Evolutionary conservation across 2,113 vertebrate species (phyloP).

Genomic region (Stegostoma tigrinum): DNA sequence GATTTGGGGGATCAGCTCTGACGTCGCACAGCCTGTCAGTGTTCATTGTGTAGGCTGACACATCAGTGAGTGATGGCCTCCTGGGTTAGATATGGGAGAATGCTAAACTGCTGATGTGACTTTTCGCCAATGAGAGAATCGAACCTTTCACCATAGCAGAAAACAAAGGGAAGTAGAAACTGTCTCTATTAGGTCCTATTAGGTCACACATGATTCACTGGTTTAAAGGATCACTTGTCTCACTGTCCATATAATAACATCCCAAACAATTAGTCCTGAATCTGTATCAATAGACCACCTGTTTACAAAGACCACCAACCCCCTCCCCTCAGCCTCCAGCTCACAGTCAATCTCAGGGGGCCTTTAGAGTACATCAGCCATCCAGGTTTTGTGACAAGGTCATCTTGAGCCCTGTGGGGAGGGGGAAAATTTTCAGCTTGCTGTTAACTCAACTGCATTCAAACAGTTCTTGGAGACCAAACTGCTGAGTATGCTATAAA

Average conservation of each 20-base stretch:
- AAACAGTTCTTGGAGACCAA: background rate
- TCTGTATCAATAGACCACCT: slow-evolving; percentile 32
- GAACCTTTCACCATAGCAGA: background rate
- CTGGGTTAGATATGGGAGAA: background rate
- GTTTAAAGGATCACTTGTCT: slow-evolving; percentile 24
- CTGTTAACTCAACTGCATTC: background rate
- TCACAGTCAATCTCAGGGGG: background rate
- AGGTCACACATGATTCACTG: background rate
- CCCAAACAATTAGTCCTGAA: background rate
- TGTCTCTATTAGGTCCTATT: background rate
- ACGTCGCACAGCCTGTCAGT: slow-evolving; percentile 10
- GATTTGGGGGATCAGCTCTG: background rate
- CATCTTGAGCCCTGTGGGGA: background rate
- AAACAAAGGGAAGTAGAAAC: background rate
- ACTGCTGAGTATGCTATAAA: background rate
- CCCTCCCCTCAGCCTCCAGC: no score
- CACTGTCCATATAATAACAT: slow-evolving; percentile 2
- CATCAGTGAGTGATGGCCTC: background rate
- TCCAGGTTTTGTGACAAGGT: background rate
- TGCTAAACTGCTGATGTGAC: background rate
- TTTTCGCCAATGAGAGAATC: background rate
- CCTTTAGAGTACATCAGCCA: background rate
- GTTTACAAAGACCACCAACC: background rate
- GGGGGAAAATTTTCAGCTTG: background rate
- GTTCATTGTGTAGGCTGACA: background rate